These are phyloP conservation scores for Octodonta nipae DNA, from an alignment of 2,888 invertebrate genomes.

Conservation along the genomic window DNA sequence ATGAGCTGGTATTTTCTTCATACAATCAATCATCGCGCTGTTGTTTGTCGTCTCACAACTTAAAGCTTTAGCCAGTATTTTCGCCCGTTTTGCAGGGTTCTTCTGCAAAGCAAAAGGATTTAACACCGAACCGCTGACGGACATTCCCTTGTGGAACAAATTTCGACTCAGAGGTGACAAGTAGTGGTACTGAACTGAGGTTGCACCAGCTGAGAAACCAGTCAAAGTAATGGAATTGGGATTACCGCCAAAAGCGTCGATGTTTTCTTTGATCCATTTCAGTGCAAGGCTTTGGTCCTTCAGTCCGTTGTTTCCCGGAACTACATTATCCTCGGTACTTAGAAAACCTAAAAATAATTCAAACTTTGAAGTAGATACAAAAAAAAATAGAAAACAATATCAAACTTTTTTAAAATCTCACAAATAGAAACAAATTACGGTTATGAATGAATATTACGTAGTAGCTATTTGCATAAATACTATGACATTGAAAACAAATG, in stretches of 20 bases:
- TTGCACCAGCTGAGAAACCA: conserved; percentile 30
- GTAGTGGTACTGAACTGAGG: conserved; percentile 29
- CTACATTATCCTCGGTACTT: conserved; percentile 27
- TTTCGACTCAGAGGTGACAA: conserved; percentile 25
- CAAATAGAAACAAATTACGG: too few relatives aligned
- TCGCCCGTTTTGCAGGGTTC: conserved; percentile 45
- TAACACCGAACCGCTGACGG: conserved; percentile 55
- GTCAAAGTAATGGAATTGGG: conserved; percentile 27
- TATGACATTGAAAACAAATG: too few relatives aligned
- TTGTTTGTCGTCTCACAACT: conserved; percentile 45
- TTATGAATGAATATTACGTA: too few relatives aligned
- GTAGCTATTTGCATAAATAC: too few relatives aligned
- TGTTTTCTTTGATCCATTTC: conserved; percentile 28
- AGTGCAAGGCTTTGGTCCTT: conserved; percentile 30
- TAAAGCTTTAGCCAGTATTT: conserved; percentile 42
- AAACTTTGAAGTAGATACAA: too few relatives aligned
- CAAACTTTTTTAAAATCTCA: too few relatives aligned
- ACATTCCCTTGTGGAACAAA: conserved; percentile 37
- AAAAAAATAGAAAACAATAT: too few relatives aligned
- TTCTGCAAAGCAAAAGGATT: conserved; percentile 41
- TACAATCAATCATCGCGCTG: conserved; percentile 46
- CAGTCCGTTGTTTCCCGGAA: conserved; percentile 30
- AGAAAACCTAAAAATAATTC: conserved; percentile 27
- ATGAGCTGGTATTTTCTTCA: conserved; percentile 26
- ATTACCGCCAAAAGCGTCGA: conserved; percentile 28